phyloP scores from a whole-genome alignment of 2,113 vertebrate genomes.

The Colinus virginianus region DNA sequence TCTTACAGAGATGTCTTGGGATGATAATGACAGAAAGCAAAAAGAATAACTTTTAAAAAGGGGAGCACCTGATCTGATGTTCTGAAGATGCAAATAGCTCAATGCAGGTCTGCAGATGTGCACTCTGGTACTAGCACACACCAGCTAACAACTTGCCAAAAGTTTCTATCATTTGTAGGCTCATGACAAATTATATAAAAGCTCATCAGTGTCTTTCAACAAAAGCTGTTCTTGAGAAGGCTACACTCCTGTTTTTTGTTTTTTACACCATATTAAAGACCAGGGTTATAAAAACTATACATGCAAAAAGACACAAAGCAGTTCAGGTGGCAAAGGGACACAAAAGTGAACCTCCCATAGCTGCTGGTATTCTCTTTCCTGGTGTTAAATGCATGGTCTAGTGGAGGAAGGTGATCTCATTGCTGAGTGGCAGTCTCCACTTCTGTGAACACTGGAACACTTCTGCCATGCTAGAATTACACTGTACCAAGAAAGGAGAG shows the following conservation, averaged over 20 bases:
- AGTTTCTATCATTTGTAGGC: neutral
- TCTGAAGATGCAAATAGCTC: neutral
- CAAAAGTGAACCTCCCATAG: neutral
- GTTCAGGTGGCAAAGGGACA: neutral
- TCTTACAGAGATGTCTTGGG: neutral
- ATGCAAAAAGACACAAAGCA: neutral
- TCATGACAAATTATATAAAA: neutral
- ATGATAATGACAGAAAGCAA: neutral
- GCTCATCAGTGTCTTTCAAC: neutral
- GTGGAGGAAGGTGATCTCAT: neutral
- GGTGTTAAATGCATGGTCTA: too few species aligned
- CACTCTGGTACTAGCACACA: neutral
- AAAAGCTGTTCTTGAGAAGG: neutral
- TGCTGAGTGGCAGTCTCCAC: neutral
- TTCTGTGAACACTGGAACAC: accelerated
- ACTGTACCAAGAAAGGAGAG: neutral
- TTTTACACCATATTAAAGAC: neutral
- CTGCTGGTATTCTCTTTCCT: neutral
- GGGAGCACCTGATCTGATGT: neutral
- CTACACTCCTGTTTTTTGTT: neutral
- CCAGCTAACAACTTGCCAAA: neutral
- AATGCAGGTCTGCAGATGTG: neutral
- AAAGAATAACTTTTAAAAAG: neutral
- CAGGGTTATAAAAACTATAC: neutral
- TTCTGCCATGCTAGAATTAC: too few species aligned